Base-by-base conservation (phyloP, 2,888 invertebrate genomes). In the Chrysomela aeneicollis region DNA sequence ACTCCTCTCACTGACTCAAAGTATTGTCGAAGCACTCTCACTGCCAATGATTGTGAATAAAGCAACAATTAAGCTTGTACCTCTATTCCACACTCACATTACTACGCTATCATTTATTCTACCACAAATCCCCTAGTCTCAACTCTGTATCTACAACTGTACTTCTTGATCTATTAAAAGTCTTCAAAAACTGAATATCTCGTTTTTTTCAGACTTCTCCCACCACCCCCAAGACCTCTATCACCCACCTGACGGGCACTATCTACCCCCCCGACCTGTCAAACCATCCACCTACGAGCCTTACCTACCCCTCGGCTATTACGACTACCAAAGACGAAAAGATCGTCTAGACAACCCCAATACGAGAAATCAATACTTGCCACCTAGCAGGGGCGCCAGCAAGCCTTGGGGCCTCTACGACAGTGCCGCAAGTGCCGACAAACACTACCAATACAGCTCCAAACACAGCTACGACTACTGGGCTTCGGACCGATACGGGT, bases 391-490 rank as follows among this genome's bases (percentile, higher is more conserved):
- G 53, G 80, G 81, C 0, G 69, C 72, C 26, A 66, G 75, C 3
- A 76, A 77, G 61, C 74, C 79, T 64, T 82, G 82, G 82, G 82
- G 81, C 1, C 75, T 75, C 47, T 82, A 82, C 68, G 81, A 81
- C 17, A 80, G 81, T 21, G 75, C 74, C 52, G 81, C 81, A 63
- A 80, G 81, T 2, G 74, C 42, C 42, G 15, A 73, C 52, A 76
- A 77, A 19, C 76, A 74, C 8, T 59, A 76, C 61, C 55, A 22
- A 22, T 57, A 57, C 17, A 46, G 74, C 19, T 67, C 71, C 54
- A 69, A 69, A 54, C 70, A 75, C n/a, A 72, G 71, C 26, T 78
- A 75, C 61, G 73, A 75, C 67, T 78, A 78, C 62, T 81, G 80
- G 79, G 79, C 78, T 4, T 71, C 79, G 17, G 66, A 74, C 51